Evolutionary conservation across 1,140 invertebrate species (phyloP).

Genomic region (Drepana arcuata): DNA sequence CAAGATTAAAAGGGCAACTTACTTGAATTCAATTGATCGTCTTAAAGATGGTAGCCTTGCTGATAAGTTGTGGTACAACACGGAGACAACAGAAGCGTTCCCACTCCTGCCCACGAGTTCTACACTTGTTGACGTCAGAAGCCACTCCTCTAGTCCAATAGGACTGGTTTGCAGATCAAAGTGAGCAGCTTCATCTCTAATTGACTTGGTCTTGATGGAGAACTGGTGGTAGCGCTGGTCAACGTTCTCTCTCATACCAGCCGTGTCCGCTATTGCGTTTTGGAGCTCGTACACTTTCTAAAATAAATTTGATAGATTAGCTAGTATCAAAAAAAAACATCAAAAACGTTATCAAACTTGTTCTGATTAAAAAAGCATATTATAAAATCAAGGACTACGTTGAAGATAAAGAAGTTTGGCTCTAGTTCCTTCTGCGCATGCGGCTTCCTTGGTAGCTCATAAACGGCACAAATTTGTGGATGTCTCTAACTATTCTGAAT

Average conservation of each 20-base stretch:
- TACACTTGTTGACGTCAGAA: conserved; percentile 39
- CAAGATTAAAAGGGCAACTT: too few relatives aligned
- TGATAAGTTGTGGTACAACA: conserved; percentile 45
- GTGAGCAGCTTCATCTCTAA: conserved; percentile 40
- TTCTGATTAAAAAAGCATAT: too few relatives aligned
- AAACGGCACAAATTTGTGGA: too few relatives aligned
- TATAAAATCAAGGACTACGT: too few relatives aligned
- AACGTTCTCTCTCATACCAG: conserved; percentile 36
- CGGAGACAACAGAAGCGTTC: conserved; percentile 40
- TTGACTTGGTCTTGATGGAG: conserved; percentile 34
- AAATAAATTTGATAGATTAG: too few relatives aligned
- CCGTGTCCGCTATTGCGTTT: conserved; percentile 44
- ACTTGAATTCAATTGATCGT: conserved; percentile 52
- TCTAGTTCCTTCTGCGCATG: too few relatives aligned
- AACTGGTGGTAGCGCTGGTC: conserved; percentile 40
- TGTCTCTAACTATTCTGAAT: too few relatives aligned
- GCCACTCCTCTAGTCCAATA: conserved; percentile 35
- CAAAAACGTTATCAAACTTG: too few relatives aligned
- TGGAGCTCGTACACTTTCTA: conserved; percentile 65
- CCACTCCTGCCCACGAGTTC: conserved; percentile 35
- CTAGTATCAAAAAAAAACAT: too few relatives aligned
- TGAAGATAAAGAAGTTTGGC: too few relatives aligned
- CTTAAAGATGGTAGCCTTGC: conserved; percentile 49
- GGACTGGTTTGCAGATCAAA: conserved; percentile 31
- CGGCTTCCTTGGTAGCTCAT: too few relatives aligned